Evolutionary conservation across 2,888 invertebrate genomes (phyloP).

Genomic region (Toxonevra muliebris): DNA sequence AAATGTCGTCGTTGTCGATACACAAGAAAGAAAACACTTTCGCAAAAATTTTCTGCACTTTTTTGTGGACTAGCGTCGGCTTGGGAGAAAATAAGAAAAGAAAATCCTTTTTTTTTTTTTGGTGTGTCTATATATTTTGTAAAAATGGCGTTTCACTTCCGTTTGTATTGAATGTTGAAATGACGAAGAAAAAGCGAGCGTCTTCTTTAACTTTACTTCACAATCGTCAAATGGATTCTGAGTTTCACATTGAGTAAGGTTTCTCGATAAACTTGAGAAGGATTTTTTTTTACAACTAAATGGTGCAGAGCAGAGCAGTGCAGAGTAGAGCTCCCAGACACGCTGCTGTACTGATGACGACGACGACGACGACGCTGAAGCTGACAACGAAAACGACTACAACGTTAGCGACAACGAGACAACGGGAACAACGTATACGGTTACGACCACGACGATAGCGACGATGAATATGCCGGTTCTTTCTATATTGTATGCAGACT

Average conservation of each 20-base stretch:
- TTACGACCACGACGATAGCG: too few species aligned
- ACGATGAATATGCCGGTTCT: background rate
- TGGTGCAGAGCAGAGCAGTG: too few species aligned
- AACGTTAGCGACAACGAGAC: too few species aligned
- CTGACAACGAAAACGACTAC: background rate
- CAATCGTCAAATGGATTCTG: conserved; percentile 61
- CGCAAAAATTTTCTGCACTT: too few species aligned
- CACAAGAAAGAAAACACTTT: too few species aligned
- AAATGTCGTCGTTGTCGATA: too few species aligned
- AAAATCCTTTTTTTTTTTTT: too few species aligned
- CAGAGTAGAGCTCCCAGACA: too few species aligned
- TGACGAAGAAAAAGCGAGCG: conserved; percentile 49
- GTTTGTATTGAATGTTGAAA: conserved; percentile 37
- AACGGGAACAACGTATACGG: too few species aligned
- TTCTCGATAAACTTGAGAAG: conserved; percentile 41
- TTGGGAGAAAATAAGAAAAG: too few species aligned
- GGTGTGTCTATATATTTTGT: background rate
- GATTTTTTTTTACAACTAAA: conserved; percentile 10
- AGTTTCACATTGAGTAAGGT: conserved; percentile 61
- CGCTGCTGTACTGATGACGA: background rate
- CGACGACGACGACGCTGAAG: background rate
- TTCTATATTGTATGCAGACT: conserved; percentile 3
- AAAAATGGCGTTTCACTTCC: conserved; percentile 35
- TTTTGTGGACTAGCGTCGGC: too few species aligned
- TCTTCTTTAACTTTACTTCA: conserved; percentile 53